These are phyloP conservation scores for Leptobrachium leishanense DNA, from an alignment of 2,113 vertebrate genomes.

Conservation along the genomic window DNA sequence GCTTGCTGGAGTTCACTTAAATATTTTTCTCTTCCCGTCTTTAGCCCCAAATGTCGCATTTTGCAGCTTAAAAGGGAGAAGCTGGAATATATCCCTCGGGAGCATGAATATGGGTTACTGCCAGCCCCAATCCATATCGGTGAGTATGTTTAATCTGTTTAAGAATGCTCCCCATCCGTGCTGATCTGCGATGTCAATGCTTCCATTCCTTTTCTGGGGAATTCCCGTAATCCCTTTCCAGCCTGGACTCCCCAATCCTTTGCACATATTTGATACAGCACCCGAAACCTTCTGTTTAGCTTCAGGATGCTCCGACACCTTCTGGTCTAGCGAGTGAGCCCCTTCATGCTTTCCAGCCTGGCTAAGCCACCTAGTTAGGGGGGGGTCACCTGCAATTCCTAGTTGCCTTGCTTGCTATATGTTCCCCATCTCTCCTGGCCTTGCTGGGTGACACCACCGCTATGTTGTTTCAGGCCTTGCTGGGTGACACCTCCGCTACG, in stretches of 20 bases:
- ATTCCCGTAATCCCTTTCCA: too few relatives aligned
- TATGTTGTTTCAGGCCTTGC: too few relatives aligned
- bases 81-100: slow-evolving; percentile 83
- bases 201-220: too few relatives aligned
- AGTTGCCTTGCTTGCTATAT: not conserved
- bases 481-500: too few relatives aligned
- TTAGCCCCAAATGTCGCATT: slow-evolving; percentile 81
- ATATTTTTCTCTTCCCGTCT: slow-evolving; percentile 7
- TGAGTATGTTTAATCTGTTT: slow-evolving; percentile 64
- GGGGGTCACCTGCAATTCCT: too few relatives aligned
- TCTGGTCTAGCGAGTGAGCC: not conserved
- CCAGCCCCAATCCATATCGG: slow-evolving; percentile 94
- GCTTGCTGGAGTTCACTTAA: too few relatives aligned
- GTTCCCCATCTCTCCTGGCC: not conserved
- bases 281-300: not conserved
- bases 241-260: too few relatives aligned
- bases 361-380: not conserved
- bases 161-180: too few relatives aligned
- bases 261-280: too few relatives aligned
- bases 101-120: slow-evolving; percentile 86
- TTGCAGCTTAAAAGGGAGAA: slow-evolving; percentile 80
- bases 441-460: too few relatives aligned
- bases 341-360: not conserved
- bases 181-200: too few relatives aligned
- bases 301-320: not conserved